phyloP scores from a whole-genome alignment of 2,797 vertebrate species.

The Squalus acanthias region DNA sequence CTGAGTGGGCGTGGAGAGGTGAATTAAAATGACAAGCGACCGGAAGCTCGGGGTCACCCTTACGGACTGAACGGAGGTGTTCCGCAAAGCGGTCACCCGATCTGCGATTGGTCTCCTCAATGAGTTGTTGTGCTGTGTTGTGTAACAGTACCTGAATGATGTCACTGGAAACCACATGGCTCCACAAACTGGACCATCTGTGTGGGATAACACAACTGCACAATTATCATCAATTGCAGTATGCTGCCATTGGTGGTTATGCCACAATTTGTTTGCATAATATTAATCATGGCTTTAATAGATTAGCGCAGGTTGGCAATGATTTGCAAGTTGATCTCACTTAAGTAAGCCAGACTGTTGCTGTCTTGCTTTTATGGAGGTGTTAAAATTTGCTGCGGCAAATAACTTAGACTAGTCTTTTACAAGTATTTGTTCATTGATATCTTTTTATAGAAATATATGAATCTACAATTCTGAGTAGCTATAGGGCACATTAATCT shows the following conservation, averaged over 20 bases:
- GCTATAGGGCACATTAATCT: background rate
- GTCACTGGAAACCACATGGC: conserved; percentile 1
- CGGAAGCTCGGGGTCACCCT: too few species aligned
- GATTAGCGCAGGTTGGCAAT: background rate
- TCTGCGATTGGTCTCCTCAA: too few species aligned
- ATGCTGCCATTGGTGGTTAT: background rate
- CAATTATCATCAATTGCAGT: conserved; percentile 22
- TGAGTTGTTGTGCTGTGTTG: background rate
- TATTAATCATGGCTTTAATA: conserved; percentile 25
- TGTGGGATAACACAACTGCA: background rate
- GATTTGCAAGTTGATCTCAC: background rate
- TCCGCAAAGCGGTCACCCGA: too few species aligned
- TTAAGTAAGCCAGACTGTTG: background rate
- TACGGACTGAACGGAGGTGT: too few species aligned
- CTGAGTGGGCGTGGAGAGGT: too few species aligned
- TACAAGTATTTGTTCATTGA: background rate
- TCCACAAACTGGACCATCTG: background rate
- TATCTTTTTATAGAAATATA: background rate
- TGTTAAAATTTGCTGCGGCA: conserved; percentile 9
- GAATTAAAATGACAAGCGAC: too few species aligned
- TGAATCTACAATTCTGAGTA: background rate
- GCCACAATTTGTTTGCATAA: conserved; percentile 5
- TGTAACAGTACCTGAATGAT: background rate
- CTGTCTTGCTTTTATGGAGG: background rate
- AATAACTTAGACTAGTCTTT: background rate